Conservation (phyloP, 2,888 invertebrate species). For the Phymatocera aterrima region DNA sequence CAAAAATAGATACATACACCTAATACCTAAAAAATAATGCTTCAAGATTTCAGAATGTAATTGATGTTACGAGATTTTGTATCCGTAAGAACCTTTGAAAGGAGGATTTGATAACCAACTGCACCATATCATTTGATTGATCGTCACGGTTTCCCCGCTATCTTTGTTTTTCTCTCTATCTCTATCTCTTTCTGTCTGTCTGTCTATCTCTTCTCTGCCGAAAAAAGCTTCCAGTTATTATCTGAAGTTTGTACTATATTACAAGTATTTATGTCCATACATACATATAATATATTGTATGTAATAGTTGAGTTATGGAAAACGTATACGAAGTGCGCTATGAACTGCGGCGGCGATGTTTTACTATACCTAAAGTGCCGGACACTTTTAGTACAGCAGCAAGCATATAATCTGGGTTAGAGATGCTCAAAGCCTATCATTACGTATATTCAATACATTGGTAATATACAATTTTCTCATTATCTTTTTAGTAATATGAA, state of each 20-base stretch:
- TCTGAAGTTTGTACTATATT: not conserved
- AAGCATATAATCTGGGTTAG: constrained; percentile 16
- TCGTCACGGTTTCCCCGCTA: not conserved
- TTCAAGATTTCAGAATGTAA: not conserved
- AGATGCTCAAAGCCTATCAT: not conserved
- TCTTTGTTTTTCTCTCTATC: not conserved
- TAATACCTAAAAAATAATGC: not conserved
- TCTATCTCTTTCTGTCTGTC: not conserved
- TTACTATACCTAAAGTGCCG: too few relatives aligned
- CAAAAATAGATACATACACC: too few relatives aligned
- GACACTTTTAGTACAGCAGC: not conserved
- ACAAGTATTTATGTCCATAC: not conserved
- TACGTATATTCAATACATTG: not conserved
- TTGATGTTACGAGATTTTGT: not conserved
- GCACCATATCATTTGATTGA: not conserved
- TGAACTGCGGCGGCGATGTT: not conserved
- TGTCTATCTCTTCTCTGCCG: not conserved
- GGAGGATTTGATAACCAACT: not conserved
- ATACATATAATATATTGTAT: not conserved
- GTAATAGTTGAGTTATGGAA: constrained; percentile 1
- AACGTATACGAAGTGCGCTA: too few relatives aligned
- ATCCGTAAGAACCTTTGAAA: not conserved
- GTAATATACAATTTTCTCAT: not conserved
- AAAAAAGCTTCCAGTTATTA: constrained; percentile 30
- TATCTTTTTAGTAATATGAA: too few relatives aligned